These are phyloP conservation scores for Teleogryllus occipitalis DNA, from an alignment of 1,140 invertebrate species.

Conservation along the genomic window DNA sequence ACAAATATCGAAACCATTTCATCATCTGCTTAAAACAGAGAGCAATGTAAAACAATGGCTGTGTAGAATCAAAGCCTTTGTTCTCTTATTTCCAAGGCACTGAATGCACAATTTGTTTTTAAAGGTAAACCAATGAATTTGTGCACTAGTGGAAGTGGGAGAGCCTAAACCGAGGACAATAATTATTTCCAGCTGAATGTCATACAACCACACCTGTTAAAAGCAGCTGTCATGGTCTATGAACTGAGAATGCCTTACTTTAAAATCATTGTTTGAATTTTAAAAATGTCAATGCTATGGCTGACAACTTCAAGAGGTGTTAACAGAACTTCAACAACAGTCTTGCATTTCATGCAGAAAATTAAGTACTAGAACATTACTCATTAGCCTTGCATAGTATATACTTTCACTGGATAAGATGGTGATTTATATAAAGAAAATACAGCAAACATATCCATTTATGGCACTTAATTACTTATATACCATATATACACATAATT, in stretches of 20 bases:
- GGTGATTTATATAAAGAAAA: conserved; percentile 17
- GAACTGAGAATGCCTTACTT: too few relatives aligned
- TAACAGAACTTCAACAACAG: too few relatives aligned
- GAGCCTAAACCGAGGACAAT: not conserved
- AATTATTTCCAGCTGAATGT: not conserved
- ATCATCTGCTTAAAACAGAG: not conserved
- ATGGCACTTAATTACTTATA: conserved; percentile 26
- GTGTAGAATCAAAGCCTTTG: not conserved
- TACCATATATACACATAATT: conserved; percentile 27
- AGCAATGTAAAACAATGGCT: not conserved
- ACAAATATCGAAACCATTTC: not conserved
- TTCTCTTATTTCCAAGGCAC: conserved; percentile 11
- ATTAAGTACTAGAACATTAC: not conserved
- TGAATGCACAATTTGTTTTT: conserved; percentile 13
- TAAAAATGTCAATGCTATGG: too few relatives aligned
- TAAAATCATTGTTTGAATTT: too few relatives aligned
- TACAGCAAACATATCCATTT: conserved; percentile 25
- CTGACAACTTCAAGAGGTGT: not conserved
- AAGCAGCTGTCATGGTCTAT: not conserved
- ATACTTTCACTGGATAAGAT: not conserved
- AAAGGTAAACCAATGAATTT: not conserved
- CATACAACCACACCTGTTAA: not conserved
- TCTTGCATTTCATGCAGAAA: not conserved
- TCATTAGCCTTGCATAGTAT: not conserved
- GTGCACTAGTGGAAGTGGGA: not conserved